Percentiles rank a stretch among this genome's conserved stretches.
Evolutionary conservation across 2,888 invertebrate species (phyloP).

Genomic region (Tanytarsus gracilentus): DNA sequence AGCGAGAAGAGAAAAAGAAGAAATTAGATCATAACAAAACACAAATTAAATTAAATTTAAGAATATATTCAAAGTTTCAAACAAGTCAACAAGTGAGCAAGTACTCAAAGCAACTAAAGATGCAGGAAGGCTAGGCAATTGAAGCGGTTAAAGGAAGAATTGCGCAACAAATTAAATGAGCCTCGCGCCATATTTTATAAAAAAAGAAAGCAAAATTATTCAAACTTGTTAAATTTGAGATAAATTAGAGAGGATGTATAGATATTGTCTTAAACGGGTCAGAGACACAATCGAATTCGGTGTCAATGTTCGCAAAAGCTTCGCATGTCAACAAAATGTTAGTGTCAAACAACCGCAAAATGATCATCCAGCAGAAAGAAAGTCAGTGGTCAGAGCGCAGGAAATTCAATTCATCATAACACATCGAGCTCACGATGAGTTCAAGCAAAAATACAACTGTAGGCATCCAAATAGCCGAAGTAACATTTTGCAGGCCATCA

Average conservation of each 20-base stretch:
- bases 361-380: neutral
- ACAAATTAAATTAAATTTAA: neutral
- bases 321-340: neutral
- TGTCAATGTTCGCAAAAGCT: constrained; percentile 14
- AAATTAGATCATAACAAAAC: neutral
- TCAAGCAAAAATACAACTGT: constrained; percentile 39
- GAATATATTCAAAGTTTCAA: too few species aligned
- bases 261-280: constrained; percentile 47
- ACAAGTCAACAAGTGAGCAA: too few species aligned
- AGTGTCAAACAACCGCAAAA: neutral
- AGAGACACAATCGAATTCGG: constrained; percentile 44
- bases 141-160: too few species aligned
- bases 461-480: constrained; percentile 32
- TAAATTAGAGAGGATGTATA: constrained; percentile 44
- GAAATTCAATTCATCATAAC: constrained; percentile 20
- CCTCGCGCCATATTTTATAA: neutral
- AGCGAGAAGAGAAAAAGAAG: neutral
- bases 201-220: neutral
- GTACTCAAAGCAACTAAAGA: too few species aligned
- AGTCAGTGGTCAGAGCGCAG: neutral
- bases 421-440: constrained; percentile 31
- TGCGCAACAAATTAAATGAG: too few species aligned
- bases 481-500: constrained; percentile 35
- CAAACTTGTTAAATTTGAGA: neutral
- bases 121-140: too few species aligned